These are phyloP conservation scores for Clusia tigrina DNA, from an alignment of 2,888 invertebrate species.

Conservation along the genomic window DNA sequence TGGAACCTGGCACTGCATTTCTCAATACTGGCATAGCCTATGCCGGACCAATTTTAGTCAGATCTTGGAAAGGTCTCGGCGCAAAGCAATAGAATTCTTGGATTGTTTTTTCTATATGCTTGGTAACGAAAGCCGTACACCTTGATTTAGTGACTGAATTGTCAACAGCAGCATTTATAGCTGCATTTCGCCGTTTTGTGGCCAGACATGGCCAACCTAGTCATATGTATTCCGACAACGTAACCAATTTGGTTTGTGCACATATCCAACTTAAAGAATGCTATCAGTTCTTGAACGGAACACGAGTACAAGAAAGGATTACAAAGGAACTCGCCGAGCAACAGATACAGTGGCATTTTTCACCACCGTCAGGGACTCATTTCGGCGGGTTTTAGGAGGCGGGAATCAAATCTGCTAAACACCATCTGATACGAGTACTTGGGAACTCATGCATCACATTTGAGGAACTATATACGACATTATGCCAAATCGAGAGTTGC, in stretches of 20 bases:
- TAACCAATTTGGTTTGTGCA: neutral
- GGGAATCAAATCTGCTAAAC: slow-evolving; percentile 51
- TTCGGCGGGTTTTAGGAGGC: slow-evolving; percentile 57
- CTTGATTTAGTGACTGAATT: slow-evolving; percentile 29
- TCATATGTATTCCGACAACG: neutral
- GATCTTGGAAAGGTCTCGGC: slow-evolving; percentile 29
- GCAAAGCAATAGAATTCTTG: slow-evolving; percentile 25
- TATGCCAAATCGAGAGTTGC: slow-evolving; percentile 49
- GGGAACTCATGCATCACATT: slow-evolving; percentile 41
- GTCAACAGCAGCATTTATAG: slow-evolving; percentile 42
- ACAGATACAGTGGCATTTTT: slow-evolving; percentile 50
- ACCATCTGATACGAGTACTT: slow-evolving; percentile 45
- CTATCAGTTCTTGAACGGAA: neutral
- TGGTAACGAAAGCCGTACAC: slow-evolving; percentile 28
- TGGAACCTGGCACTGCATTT: slow-evolving; percentile 21
- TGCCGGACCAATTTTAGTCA: slow-evolving; percentile 27
- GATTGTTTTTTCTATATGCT: slow-evolving; percentile 30
- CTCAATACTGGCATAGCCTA: slow-evolving; percentile 26
- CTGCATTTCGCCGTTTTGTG: slow-evolving; percentile 43
- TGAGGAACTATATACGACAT: slow-evolving; percentile 48
- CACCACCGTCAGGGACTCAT: slow-evolving; percentile 50
- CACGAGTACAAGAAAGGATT: neutral
- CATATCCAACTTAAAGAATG: slow-evolving; percentile 4
- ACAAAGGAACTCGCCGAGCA: no score
- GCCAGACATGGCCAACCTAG: slow-evolving; percentile 26